Evolutionary conservation across 2,888 invertebrate species (phyloP).

Genomic region (Strigamia transsilvanica): DNA sequence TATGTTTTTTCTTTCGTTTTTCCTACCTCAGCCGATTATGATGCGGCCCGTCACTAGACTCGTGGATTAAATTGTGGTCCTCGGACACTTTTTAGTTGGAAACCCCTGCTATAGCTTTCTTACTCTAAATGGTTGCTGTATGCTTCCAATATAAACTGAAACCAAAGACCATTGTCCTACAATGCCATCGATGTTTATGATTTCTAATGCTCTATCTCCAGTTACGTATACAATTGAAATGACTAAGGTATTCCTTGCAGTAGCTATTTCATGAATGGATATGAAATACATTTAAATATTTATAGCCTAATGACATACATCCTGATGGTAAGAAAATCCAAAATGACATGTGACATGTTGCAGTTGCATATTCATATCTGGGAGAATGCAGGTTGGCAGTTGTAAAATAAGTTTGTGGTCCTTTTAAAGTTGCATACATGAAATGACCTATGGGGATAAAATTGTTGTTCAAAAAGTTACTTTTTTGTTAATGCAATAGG

Average conservation of each 20-base stretch:
- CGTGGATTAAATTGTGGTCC: too few species aligned
- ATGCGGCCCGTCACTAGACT: too few species aligned
- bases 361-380: not conserved
- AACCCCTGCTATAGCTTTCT: too few species aligned
- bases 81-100: too few species aligned
- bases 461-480: not conserved
- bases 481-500: not conserved
- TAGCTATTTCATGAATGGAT: not conserved
- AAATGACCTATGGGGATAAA: not conserved
- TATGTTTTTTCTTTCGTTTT: too few species aligned
- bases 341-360: constrained; percentile 17
- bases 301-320: not conserved
- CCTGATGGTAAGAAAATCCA: not conserved
- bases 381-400: not conserved
- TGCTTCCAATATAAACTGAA: not conserved
- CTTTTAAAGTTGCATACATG: not conserved
- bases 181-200: not conserved
- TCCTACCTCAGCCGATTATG: too few species aligned
- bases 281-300: too few species aligned
- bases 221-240: not conserved
- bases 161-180: not conserved
- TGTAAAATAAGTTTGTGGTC: not conserved
- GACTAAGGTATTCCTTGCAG: not conserved
- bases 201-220: not conserved
- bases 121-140: not conserved